Base-by-base conservation (phyloP, 2,888 invertebrate species). In the Seira sanloemensis region DNA sequence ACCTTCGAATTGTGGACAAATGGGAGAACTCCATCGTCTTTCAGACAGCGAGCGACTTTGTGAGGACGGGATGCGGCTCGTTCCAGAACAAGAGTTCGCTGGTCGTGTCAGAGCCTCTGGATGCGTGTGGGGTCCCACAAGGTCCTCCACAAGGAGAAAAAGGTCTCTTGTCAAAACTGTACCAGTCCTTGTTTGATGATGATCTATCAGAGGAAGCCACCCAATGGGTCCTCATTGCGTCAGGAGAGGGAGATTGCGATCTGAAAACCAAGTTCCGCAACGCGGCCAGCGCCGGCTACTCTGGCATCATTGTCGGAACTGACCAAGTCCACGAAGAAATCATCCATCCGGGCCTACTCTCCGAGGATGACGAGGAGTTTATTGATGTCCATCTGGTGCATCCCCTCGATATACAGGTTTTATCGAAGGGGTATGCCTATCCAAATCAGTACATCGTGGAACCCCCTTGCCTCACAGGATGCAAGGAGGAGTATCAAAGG, bases 241-340 rank as follows among this genome's bases (percentile, higher is more conserved):
- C 25, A 12, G 78, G 58, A 18, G 78, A 71, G 1, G 67, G 73
- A 50, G 21, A 54, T 1, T 80, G 80, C 66, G 80, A 80, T 37
- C 68, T 80, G 0, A 80, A 74, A 23, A 80, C 80, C 18, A 80
- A 80, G 68, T 80, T 80, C 1, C 18, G 80, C 27, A 80, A 80
- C 66, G 80, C 80, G 16, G 80, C 80, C 0, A 23, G 26, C 2
- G 80, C 80, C 0, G 80, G 80, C 23, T 80, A 80, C 26, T 66
- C 80, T 0, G 80, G 37, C 1, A 74, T 80, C 5, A 80, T 80
- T 66, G 58, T 80, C 1, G 80, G 80, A 23, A 68, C 74, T n/a
- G 65, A 37, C 21, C 71, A 72, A 0, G 19, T 18, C 4, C 78
- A 72, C 25, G 78, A 78, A n/a, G 78, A 72, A 62, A 65, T 78